These are phyloP conservation scores for Drosophila pallidifrons DNA, from an alignment of 1,140 invertebrate species.

Conservation along the genomic window DNA sequence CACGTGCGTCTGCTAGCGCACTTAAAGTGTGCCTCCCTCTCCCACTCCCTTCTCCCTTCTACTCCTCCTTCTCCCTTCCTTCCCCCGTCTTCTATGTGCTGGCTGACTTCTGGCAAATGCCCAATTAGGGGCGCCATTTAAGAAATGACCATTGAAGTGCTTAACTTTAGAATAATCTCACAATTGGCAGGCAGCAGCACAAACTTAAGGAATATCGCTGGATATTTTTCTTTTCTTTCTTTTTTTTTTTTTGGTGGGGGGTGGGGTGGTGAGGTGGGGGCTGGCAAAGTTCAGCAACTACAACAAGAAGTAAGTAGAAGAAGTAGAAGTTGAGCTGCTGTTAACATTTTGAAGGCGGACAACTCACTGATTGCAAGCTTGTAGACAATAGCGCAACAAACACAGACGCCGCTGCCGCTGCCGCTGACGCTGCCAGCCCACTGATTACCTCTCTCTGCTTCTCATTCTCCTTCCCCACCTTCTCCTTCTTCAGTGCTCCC, in stretches of 20 bases:
- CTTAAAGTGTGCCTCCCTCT: constrained; percentile 46
- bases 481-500: neutral
- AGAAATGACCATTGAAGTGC: constrained; percentile 67
- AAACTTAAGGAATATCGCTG: constrained; percentile 26
- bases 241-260: too few species aligned
- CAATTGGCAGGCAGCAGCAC: constrained; percentile 42
- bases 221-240: too few species aligned
- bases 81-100: too few species aligned
- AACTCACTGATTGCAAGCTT: constrained; percentile 49
- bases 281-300: neutral
- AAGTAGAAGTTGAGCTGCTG: constrained; percentile 2
- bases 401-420: constrained; percentile 2
- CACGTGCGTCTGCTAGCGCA: constrained; percentile 66
- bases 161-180: constrained; percentile 42
- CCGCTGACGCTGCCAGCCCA: constrained; percentile 4
- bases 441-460: neutral
- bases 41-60: neutral
- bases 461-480: neutral
- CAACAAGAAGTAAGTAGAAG: neutral
- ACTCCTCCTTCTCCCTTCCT: neutral
- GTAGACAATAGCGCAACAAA: constrained; percentile 39
- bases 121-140: constrained; percentile 70
- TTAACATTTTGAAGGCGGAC: constrained; percentile 46
- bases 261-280: neutral
- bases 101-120: constrained; percentile 31